Percentiles rank a stretch among this genome's conserved stretches.
phyloP scores from a whole-genome alignment of 2,113 vertebrate species.

The Mus spicilegus region DNA sequence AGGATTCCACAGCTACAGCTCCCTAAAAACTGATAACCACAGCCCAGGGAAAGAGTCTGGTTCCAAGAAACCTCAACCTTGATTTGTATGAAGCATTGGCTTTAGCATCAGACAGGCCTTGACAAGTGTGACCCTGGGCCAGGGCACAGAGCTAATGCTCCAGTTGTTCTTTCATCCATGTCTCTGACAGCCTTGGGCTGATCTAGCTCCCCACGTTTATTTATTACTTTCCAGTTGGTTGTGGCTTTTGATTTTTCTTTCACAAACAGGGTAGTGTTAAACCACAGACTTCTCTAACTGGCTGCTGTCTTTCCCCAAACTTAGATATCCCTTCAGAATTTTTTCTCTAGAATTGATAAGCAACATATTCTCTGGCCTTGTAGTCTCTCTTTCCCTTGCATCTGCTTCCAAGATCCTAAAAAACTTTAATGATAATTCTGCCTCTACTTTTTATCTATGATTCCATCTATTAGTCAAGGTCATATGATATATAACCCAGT shows the following conservation, averaged over 20 bases:
- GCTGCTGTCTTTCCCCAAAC: no score
- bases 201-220: neutral
- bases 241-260: neutral
- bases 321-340: neutral
- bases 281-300: neutral
- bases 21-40: neutral
- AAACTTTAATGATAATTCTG: neutral
- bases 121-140: neutral
- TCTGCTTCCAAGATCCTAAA: neutral
- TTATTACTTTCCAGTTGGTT: neutral
- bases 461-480: neutral
- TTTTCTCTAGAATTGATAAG: neutral
- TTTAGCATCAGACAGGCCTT: neutral
- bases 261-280: neutral
- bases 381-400: neutral
- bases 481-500: neutral
- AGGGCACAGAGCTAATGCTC: neutral
- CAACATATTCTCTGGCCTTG: neutral
- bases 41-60: neutral
- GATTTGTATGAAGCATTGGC: neutral
- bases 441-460: neutral
- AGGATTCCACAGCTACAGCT: neutral
- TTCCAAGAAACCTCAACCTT: neutral
- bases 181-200: neutral
- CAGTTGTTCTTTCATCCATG: fast-evolving